phyloP scores from a whole-genome alignment of 2,113 vertebrate genomes.

The Prolemur simus region DNA sequence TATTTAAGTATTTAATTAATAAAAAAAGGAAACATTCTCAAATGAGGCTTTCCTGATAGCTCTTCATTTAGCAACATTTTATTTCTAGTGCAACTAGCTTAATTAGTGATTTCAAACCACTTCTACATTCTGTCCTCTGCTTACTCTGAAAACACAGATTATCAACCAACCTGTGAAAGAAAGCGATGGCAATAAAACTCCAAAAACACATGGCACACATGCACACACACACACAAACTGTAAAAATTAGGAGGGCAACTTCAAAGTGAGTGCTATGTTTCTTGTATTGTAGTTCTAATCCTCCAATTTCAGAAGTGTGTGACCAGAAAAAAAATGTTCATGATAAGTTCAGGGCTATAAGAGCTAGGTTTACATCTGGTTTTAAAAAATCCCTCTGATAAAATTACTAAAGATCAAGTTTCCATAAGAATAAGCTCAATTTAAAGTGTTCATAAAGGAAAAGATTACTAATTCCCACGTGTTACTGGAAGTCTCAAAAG shows the following conservation, averaged over 20 bases:
- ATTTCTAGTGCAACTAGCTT: neutral
- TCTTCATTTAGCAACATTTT: neutral
- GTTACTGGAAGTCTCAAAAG: slow-evolving; percentile 76
- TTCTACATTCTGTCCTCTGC: neutral
- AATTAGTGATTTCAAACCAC: neutral
- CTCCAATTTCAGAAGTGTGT: slow-evolving; percentile 17
- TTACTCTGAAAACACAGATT: neutral
- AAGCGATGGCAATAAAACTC: neutral
- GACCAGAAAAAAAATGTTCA: slow-evolving; percentile 37
- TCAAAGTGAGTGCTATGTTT: slow-evolving; percentile 60
- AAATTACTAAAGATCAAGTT: slow-evolving; percentile 78
- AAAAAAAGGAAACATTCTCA: neutral
- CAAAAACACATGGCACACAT: neutral
- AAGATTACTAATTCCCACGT: slow-evolving; percentile 58
- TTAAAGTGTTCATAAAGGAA: slow-evolving; percentile 78
- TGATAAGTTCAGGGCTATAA: slow-evolving; percentile 66
- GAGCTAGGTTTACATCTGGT: slow-evolving; percentile 73
- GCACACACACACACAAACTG: neutral
- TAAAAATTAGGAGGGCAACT: neutral
- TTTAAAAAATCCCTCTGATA: slow-evolving; percentile 60
- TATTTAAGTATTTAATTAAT: neutral
- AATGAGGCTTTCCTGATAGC: neutral
- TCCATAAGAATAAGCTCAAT: slow-evolving; percentile 81
- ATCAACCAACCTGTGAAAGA: neutral
- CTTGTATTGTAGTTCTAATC: neutral